phyloP scores from a whole-genome alignment of 2,113 vertebrate species.

The Oreotrochilus melanogaster region DNA sequence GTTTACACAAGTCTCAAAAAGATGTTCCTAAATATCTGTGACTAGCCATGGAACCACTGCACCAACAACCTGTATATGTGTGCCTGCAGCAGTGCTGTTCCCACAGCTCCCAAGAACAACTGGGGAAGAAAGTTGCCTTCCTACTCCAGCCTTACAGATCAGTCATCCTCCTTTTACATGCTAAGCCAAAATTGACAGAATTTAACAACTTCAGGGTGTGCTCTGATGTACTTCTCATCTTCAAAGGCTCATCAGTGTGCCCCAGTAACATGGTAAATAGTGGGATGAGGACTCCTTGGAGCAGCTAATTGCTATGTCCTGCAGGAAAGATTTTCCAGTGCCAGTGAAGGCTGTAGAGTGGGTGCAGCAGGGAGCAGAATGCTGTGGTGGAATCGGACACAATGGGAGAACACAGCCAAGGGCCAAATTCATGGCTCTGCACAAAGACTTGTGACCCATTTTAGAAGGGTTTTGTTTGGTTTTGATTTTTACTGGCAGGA shows the following conservation, averaged over 20 bases:
- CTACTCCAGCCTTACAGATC: not conserved
- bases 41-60: not conserved
- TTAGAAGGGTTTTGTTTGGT: slow-evolving; percentile 32
- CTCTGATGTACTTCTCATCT: not conserved
- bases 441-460: slow-evolving; percentile 34
- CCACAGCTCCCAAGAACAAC: not conserved
- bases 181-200: not conserved
- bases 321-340: not conserved
- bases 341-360: not conserved
- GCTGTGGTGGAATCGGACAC: slow-evolving; percentile 10
- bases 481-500: slow-evolving; percentile 44
- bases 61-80: not conserved
- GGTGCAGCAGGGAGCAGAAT: slow-evolving; percentile 10
- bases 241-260: not conserved
- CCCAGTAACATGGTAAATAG: not conserved
- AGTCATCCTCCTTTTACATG: not conserved
- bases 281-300: not conserved
- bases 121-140: not conserved
- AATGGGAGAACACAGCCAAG: slow-evolving; percentile 24
- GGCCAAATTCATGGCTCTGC: slow-evolving; percentile 19
- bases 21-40: not conserved
- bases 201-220: not conserved
- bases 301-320: not conserved
- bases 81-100: not conserved
- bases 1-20: not conserved